A percentile compares a stretch with the other conserved stretches of the same genome.
These are phyloP conservation scores for Acronicta psi DNA, from an alignment of 2,888 invertebrate species.

Conservation along the genomic window DNA sequence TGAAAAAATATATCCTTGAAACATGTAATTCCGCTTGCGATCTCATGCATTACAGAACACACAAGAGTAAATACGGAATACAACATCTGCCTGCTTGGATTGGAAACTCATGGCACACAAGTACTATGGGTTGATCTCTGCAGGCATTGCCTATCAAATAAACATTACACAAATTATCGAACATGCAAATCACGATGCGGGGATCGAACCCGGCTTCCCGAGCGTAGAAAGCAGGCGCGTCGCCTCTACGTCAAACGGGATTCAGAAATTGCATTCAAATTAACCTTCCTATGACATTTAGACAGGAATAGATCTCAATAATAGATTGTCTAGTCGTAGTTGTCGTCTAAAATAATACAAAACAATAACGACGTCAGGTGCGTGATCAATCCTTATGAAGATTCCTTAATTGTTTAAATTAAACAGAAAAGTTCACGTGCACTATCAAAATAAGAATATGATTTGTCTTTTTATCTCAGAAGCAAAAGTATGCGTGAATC, in stretches of 20 bases:
- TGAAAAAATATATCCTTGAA: neutral
- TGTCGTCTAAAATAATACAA: too few species aligned
- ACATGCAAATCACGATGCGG: slow-evolving; percentile 16
- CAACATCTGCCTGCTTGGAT: slow-evolving; percentile 63
- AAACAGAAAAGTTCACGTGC: too few species aligned
- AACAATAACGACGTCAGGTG: too few species aligned
- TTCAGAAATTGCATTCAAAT: slow-evolving; percentile 11
- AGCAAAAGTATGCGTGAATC: too few species aligned
- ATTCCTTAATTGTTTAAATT: too few species aligned
- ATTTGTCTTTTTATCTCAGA: too few species aligned
- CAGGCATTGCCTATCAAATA: slow-evolving; percentile 40
- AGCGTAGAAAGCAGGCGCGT: slow-evolving; percentile 4
- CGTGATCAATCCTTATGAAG: too few species aligned
- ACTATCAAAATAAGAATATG: too few species aligned
- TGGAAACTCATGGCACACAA: slow-evolving; percentile 23
- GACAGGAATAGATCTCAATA: slow-evolving; percentile 5
- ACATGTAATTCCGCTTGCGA: slow-evolving; percentile 61
- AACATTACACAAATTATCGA: slow-evolving; percentile 12
- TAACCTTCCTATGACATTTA: neutral
- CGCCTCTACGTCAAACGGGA: slow-evolving; percentile 27
- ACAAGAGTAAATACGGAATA: slow-evolving; percentile 76
- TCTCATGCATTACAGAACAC: slow-evolving; percentile 51
- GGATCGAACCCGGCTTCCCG: slow-evolving; percentile 37
- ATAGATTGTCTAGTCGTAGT: neutral
- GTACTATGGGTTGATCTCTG: slow-evolving; percentile 38